A percentile compares a stretch with the other conserved stretches of the same genome.
Conservation (phyloP, 2,888 invertebrate genomes). For the Stegophylla sp. region DNA sequence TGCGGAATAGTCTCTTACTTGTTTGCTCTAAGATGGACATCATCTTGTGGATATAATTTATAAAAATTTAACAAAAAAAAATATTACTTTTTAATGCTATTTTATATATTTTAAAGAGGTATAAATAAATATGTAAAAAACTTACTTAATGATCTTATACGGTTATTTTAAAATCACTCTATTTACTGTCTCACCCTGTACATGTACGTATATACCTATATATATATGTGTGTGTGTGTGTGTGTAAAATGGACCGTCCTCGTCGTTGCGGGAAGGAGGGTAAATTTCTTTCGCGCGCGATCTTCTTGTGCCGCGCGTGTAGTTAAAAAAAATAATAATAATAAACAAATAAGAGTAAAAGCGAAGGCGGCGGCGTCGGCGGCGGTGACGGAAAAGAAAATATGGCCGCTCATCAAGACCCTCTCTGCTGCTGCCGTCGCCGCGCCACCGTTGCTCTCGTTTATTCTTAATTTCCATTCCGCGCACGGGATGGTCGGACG, state of each 20-base stretch:
- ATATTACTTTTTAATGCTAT: no score
- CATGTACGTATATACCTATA: no score
- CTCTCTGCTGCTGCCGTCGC: slow-evolving; percentile 50
- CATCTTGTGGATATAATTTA: no score
- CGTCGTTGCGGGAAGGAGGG: slow-evolving; percentile 1
- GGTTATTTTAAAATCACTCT: no score
- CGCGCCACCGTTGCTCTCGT: slow-evolving; percentile 51
- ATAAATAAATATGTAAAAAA: no score
- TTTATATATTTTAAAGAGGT: no score
- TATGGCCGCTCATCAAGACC: slow-evolving; percentile 62
- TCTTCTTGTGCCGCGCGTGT: slow-evolving; percentile 39
- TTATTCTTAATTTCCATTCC: slow-evolving; percentile 61
- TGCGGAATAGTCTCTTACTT: no score
- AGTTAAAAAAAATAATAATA: slow-evolving; percentile 2
- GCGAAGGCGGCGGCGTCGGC: slow-evolving; percentile 56
- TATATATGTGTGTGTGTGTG: neutral
- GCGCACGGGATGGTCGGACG: neutral
- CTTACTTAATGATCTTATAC: no score
- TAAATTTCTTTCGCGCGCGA: slow-evolving; percentile 41
- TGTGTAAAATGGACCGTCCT: slow-evolving; percentile 25
- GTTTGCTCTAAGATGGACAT: no score
- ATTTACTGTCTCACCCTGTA: no score
- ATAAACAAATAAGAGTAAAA: slow-evolving; percentile 55
- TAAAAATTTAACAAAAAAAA: no score
- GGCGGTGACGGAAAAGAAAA: slow-evolving; percentile 61